Percentiles rank a stretch among this genome's conserved stretches.
phyloP scores from a whole-genome alignment of 2,113 vertebrate species.

The Pomatostomus ruficeps region DNA sequence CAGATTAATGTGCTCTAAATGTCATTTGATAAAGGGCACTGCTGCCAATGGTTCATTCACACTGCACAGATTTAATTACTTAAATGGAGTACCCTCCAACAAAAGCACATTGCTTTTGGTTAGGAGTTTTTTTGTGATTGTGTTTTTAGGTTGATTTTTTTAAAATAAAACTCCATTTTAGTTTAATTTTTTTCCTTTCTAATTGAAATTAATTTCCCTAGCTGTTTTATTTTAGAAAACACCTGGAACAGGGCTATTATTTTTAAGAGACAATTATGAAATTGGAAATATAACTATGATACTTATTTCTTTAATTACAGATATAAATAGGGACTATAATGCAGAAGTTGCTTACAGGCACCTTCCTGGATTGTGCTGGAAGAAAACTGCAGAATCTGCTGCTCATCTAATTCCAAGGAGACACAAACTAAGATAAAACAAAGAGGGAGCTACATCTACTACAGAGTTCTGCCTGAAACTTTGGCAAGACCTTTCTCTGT shows the following conservation, averaged over 20 bases:
- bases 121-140: not conserved
- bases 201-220: slow-evolving; percentile 75
- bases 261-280: slow-evolving; percentile 73
- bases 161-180: not conserved
- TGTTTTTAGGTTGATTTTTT: not conserved
- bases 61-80: slow-evolving; percentile 58
- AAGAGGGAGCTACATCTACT: not conserved
- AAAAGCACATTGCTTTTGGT: not conserved
- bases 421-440: not conserved
- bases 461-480: not conserved
- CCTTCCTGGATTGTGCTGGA: not conserved
- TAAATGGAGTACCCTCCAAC: slow-evolving; percentile 53
- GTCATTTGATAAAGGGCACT: slow-evolving; percentile 43
- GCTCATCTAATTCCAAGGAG: not conserved
- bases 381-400: slow-evolving; percentile 15
- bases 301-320: slow-evolving; percentile 61
- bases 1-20: slow-evolving; percentile 28
- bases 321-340: slow-evolving; percentile 33
- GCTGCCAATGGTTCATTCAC: slow-evolving; percentile 13
- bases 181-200: slow-evolving; percentile 62
- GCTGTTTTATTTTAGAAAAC: slow-evolving; percentile 72
- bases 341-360: slow-evolving; percentile 33
- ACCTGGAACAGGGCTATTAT: slow-evolving; percentile 71
- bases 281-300: slow-evolving; percentile 67
- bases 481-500: not conserved